A percentile compares a stretch with the other conserved stretches of the same genome.
Conservation (phyloP, 2,888 invertebrate species). For the Agrotis puta region DNA sequence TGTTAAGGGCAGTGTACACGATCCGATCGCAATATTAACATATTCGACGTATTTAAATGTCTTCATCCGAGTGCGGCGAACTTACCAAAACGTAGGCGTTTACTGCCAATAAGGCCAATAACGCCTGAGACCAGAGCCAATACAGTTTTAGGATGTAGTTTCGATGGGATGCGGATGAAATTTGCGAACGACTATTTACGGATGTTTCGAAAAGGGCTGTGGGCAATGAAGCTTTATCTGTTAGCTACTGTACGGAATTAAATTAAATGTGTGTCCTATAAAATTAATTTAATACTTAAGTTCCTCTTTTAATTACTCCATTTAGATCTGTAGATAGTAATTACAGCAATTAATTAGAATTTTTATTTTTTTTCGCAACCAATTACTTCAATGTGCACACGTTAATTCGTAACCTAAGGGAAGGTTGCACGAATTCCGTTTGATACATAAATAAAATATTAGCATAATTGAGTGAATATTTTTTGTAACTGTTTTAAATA, state of each 20-base stretch:
- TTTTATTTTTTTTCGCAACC: constrained; percentile 22
- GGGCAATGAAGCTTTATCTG: constrained; percentile 45
- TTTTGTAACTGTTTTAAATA: constrained; percentile 51
- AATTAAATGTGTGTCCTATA: constrained; percentile 26
- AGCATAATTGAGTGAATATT: constrained; percentile 37
- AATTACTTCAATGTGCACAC: constrained; percentile 32
- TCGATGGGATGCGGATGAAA: constrained; percentile 45
- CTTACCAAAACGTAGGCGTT: constrained; percentile 69
- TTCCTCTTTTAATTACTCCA: constrained; percentile 42
- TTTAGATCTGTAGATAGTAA: constrained; percentile 52
- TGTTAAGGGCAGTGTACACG: constrained; percentile 68
- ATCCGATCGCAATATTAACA: constrained; percentile 70
- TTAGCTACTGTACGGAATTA: constrained; percentile 46
- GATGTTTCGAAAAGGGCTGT: constrained; percentile 45
- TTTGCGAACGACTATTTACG: constrained; percentile 46
- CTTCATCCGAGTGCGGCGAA: constrained; percentile 68
- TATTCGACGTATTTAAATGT: constrained; percentile 70
- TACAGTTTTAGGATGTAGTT: constrained; percentile 63
- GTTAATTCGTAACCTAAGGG: constrained; percentile 25
- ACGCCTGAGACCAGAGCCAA: constrained; percentile 61
- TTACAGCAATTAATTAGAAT: constrained; percentile 43
- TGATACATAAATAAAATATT: constrained; percentile 46
- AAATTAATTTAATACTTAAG: constrained; percentile 28
- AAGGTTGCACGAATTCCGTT: constrained; percentile 39
- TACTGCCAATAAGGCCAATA: constrained; percentile 58